A percentile compares a stretch with the other conserved stretches of the same genome.
Conservation (phyloP, 2,888 invertebrate genomes). For the Nyleta sp. region DNA sequence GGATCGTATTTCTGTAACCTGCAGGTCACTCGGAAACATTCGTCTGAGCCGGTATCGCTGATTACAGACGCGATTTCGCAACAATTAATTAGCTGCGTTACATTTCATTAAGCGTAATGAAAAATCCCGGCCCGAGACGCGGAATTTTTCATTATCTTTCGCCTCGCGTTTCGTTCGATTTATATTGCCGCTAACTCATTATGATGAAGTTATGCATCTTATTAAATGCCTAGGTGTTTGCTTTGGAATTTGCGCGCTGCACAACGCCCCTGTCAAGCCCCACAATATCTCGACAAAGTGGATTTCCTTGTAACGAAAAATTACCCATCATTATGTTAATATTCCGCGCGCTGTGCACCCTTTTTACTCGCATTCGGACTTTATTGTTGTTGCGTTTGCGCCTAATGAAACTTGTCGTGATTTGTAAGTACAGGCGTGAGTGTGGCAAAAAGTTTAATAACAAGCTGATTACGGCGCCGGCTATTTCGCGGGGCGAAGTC, state of each 20-base stretch:
- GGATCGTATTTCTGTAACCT: conserved; percentile 1
- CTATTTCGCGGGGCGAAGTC: no score
- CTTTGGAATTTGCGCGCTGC: conserved; percentile 55
- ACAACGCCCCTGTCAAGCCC: conserved; percentile 36
- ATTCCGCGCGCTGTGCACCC: no score
- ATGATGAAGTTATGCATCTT: conserved; percentile 66
- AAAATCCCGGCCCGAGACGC: conserved; percentile 23
- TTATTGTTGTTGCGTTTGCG: no score
- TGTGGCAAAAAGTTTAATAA: conserved; percentile 18
- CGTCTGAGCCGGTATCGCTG: background rate
- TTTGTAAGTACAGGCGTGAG: conserved; percentile 13
- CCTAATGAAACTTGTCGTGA: conserved; percentile 43
- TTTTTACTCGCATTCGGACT: no score
- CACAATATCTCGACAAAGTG: conserved; percentile 57
- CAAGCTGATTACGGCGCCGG: no score
- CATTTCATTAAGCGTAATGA: conserved; percentile 44
- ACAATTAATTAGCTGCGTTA: conserved; percentile 50
- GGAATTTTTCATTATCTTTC: conserved; percentile 61
- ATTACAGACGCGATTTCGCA: conserved; percentile 13
- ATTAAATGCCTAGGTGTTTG: conserved; percentile 67
- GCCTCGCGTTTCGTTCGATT: conserved; percentile 56
- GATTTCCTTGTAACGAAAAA: conserved; percentile 61
- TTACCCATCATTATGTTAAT: no score
- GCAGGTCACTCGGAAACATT: background rate
- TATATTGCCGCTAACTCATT: conserved; percentile 63